Base-by-base conservation (phyloP, 2,888 invertebrate genomes). In the Synergus laeviventris region DNA sequence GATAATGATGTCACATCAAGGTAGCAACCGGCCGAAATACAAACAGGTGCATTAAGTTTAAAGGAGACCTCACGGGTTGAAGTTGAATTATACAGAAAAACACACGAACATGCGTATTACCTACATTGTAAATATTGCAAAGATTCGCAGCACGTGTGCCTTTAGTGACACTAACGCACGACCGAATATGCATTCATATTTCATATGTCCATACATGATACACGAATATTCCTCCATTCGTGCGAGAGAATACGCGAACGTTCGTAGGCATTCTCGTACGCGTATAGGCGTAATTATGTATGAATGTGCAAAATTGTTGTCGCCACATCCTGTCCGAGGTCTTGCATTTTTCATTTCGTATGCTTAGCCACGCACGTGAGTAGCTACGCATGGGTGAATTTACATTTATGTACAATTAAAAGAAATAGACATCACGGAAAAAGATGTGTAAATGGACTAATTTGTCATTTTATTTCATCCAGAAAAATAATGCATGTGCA, bases 281-380 rank as follows among this genome's bases (percentile, higher is more conserved):
- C 61, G 61, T 61, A 74, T 42, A 60, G 21, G 62, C 39, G 39
- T 64, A 74, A 60, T 61, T 76, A 76, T 73, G 60, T 70, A 73
- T 81, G 74, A 79, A 60, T 61, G 74, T 61, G 78, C 77, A 74
- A 73, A 76, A 42, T 60, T 74, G 81, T 84, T 80, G 81, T 79
- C 82, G 81, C 81, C 78, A 78, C 77, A 73, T 81, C 76, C 78
- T 78, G 76, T 74, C 24, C 56, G 59, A 75, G 24, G 78, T 79
- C 73, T 79, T 84, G 79, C 79, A 83, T 80, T 82, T 82, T 82
- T 83, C 81, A 84, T 81, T 75, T 74, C 61, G 74, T 64, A 64
- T 66, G 73, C 77, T 18, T 62, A 24, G 70, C 61, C 78, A 24
- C n/a, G 45, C 74, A 36, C 36, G 59, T 60, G 56, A 74, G 14